phyloP scores from a whole-genome alignment of 1,140 invertebrate species.

The Polypedilum pembai region DNA sequence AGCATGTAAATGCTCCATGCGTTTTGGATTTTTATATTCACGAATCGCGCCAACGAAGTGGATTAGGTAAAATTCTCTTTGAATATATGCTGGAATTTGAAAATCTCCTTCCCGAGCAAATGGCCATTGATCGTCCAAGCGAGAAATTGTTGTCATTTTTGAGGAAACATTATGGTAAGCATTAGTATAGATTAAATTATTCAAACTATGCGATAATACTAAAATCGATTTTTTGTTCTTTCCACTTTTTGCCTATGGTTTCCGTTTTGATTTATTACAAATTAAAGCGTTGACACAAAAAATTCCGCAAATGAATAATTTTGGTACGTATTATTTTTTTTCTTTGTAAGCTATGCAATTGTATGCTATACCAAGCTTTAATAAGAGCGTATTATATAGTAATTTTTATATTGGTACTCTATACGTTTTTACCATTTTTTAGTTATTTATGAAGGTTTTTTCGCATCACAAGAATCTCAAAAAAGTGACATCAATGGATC shows the following conservation, averaged over 20 bases:
- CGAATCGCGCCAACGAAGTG: conserved; percentile 66
- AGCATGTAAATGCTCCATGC: conserved; percentile 67
- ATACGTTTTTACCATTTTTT: no score
- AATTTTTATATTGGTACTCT: no score
- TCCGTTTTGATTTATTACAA: background rate
- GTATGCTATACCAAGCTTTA: no score
- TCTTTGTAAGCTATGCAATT: no score
- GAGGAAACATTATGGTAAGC: conserved; percentile 65
- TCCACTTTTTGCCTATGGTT: no score
- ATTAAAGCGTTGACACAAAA: conserved; percentile 48
- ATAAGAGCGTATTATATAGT: no score
- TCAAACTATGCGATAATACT: background rate
- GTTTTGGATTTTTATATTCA: conserved; percentile 84
- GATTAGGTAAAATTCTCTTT: conserved; percentile 67
- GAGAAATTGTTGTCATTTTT: conserved; percentile 79
- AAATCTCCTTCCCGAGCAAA: conserved; percentile 57
- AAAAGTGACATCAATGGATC: conserved; percentile 29
- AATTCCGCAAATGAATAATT: conserved; percentile 80
- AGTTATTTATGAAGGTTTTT: conserved; percentile 80
- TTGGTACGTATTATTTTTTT: no score
- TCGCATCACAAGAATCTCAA: conserved; percentile 43
- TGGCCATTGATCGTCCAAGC: conserved; percentile 86
- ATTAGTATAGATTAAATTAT: background rate
- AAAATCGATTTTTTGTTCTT: no score
- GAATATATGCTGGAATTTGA: conserved; percentile 72